phyloP scores from a whole-genome alignment of 2,113 vertebrate species.

The Grammomys surdaster region DNA sequence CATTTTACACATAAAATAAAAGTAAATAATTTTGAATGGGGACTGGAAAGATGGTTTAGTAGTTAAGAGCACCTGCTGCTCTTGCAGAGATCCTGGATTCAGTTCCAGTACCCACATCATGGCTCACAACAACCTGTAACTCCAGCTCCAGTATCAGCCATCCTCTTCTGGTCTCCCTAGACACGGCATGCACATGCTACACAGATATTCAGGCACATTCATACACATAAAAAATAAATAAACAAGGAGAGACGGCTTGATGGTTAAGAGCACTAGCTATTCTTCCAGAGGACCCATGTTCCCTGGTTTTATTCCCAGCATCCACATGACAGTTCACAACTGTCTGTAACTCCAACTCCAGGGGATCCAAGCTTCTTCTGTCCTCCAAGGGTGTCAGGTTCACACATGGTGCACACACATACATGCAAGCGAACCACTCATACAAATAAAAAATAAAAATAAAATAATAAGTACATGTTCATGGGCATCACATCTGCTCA shows the following conservation, averaged over 20 bases:
- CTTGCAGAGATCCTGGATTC: not conserved
- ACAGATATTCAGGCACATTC: not conserved
- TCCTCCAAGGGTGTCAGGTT: not conserved
- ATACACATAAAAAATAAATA: not conserved
- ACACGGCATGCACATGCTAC: not conserved
- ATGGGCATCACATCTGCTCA: not conserved
- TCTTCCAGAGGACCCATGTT: not conserved
- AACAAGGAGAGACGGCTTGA: not conserved
- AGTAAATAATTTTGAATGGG: not conserved
- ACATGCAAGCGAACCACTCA: not conserved
- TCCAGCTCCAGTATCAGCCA: too few relatives aligned
- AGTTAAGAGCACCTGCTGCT: not conserved
- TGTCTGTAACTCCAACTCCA: not conserved
- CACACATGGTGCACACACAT: not conserved
- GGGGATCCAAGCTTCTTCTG: not conserved
- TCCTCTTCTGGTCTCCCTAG: not conserved
- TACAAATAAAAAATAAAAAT: not conserved
- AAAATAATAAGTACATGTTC: not conserved
- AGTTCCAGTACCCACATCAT: not conserved
- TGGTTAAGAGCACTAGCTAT: not conserved
- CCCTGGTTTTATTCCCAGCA: not conserved
- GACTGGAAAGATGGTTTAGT: too few relatives aligned
- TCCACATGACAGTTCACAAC: not conserved
- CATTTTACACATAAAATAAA: not conserved
- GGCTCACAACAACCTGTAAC: not conserved